Base-by-base conservation (phyloP, 2,797 vertebrate species). In the Spinus pinus region DNA sequence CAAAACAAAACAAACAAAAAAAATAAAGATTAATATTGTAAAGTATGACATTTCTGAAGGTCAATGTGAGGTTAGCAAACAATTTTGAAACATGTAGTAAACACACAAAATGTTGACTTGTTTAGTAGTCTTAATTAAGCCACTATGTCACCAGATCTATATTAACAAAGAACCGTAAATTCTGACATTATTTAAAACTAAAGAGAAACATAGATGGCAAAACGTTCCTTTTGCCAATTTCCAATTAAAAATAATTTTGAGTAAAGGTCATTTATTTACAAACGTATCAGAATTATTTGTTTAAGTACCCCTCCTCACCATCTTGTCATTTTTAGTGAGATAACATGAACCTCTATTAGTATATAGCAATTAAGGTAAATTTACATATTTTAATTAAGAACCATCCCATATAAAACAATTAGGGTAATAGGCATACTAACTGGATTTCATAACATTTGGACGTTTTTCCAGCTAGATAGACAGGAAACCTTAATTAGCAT, bases 381-480 rank as follows among this genome's bases (percentile, higher is more conserved):
- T 98, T 98, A 97, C 98, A 98, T 98, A 98, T 98, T 98, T 98
- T 98, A 98, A 98, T 98, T 98, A 98, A 98, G 98, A 98, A 98
- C 97, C 97, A 98, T 97, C 97, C 98, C 98, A 98, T 98, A 98
- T 98, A 98, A 98, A 98, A 98, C 98, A 98, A 98, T 98, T 98
- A 98, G 98, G 95, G 98, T 98, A 98, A 98, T 98, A 97, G 98
- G 98, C 97, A 98, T 96, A 97, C 98, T 98, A 98, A 98, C 98
- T 97, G 97, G 96, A 98, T 98, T 99, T 98, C 98, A 98, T 98
- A 98, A 98, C 98, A 99, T 98, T 98, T 98, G 98, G 98, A 98
- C 97, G 95, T 98, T 98, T 98, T 98, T 98, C 97, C 97, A 98
- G 98, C 97, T 97, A 98, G 97, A 98, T 98, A 98, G 98, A 98